These are phyloP conservation scores for Meliscaeva auricollis DNA, from an alignment of 2,888 invertebrate genomes.

Conservation along the genomic window DNA sequence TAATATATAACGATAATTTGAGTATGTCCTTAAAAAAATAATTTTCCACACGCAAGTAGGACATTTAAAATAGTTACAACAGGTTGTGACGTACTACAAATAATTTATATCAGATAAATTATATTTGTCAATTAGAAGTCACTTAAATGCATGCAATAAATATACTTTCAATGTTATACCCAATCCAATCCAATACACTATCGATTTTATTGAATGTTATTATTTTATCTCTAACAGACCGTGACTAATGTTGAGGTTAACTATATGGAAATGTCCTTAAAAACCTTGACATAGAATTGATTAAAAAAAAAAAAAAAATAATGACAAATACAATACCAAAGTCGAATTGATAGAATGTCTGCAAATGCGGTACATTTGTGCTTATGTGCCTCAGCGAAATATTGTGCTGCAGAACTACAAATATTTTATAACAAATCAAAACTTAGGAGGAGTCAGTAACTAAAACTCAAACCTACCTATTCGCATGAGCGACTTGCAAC, in stretches of 20 bases:
- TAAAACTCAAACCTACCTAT: too few species aligned
- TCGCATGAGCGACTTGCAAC: too few species aligned
- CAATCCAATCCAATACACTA: neutral
- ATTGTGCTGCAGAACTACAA: too few species aligned
- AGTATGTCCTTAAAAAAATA: conserved; percentile 3
- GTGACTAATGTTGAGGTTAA: neutral
- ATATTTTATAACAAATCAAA: too few species aligned
- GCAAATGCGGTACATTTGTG: too few species aligned
- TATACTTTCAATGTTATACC: neutral
- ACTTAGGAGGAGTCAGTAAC: too few species aligned
- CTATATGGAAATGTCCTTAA: neutral
- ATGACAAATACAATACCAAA: too few species aligned
- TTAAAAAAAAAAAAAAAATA: neutral
- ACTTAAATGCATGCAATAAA: conserved; percentile 41
- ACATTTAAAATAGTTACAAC: neutral
- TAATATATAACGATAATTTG: neutral
- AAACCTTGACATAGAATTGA: neutral
- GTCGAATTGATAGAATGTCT: too few species aligned
- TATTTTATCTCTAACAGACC: neutral
- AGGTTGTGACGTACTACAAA: conserved; percentile 27
- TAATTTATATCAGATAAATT: neutral
- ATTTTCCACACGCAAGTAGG: conserved; percentile 54
- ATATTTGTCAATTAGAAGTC: conserved; percentile 11
- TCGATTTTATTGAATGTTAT: neutral
- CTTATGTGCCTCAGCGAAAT: too few species aligned